Conservation (phyloP, 2,888 invertebrate genomes). For the Strigamia transsilvanica region DNA sequence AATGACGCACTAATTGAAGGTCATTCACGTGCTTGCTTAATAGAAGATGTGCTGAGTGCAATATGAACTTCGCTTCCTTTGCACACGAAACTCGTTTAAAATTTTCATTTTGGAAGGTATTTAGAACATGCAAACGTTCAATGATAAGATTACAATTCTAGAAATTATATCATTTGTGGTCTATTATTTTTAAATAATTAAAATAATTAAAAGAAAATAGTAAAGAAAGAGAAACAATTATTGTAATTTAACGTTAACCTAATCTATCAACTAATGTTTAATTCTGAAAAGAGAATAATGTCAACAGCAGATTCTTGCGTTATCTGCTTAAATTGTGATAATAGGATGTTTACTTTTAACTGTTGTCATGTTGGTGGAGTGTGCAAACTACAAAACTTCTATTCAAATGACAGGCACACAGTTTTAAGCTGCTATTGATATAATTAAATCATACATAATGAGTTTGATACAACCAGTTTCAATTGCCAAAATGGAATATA, state of each 20-base stretch:
- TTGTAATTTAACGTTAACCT: too few species aligned
- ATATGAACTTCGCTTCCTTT: conserved; percentile 11
- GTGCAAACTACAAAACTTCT: not conserved
- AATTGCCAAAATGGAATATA: not conserved
- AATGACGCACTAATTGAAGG: not conserved
- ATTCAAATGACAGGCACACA: not conserved
- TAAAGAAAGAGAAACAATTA: too few species aligned
- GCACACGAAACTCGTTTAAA: conserved; percentile 1
- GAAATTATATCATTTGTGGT: too few species aligned
- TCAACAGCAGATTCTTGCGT: not conserved
- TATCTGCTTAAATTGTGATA: conserved; percentile 9
- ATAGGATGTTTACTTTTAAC: not conserved
- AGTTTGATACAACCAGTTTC: not conserved
- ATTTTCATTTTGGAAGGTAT: not conserved
- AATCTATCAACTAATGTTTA: too few species aligned
- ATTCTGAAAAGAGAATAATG: too few species aligned
- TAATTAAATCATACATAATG: not conserved
- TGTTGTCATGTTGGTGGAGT: conserved; percentile 11
- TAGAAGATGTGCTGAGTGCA: not conserved
- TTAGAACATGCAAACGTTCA: not conserved
- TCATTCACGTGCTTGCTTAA: not conserved
- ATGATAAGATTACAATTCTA: not conserved
- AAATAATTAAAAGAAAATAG: too few species aligned
- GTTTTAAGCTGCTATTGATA: not conserved
- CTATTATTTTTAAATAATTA: too few species aligned